A percentile compares a stretch with the other conserved stretches of the same genome.
Conservation (phyloP, 35 echinoderm and acorn worm species). For the Apostichopus californicus region DNA sequence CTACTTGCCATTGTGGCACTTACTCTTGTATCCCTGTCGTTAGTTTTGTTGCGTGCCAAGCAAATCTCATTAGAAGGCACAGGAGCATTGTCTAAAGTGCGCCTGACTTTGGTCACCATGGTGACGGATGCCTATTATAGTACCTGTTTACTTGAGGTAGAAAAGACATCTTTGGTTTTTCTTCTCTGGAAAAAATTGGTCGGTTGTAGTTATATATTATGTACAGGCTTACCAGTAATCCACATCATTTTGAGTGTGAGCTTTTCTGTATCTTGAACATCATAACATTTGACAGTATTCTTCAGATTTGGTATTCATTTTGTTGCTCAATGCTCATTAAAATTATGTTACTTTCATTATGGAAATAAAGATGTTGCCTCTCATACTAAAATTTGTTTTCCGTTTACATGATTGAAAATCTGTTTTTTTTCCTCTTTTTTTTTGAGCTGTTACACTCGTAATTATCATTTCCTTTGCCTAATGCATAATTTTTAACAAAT, state of each 20-base stretch:
- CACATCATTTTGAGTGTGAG: not conserved
- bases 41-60: slow-evolving; percentile 35
- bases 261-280: not conserved
- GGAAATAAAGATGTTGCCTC: no score
- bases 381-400: no score
- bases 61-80: slow-evolving; percentile 42
- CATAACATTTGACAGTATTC: not conserved
- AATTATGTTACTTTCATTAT: no score
- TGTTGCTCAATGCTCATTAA: no score
- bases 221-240: not conserved
- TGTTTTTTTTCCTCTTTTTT: no score
- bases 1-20: slow-evolving; percentile 34
- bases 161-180: not conserved
- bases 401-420: no score
- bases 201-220: not conserved
- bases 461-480: no score
- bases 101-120: slow-evolving; percentile 16
- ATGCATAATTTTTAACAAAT: no score
- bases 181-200: not conserved
- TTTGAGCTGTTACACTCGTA: no score
- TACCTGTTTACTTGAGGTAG: not conserved
- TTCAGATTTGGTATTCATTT: not conserved
- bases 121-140: not conserved
- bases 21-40: slow-evolving; percentile 2
- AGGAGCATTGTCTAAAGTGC: slow-evolving; percentile 38